Conservation (phyloP, 1,140 invertebrate genomes). For the Nymphalis io region DNA sequence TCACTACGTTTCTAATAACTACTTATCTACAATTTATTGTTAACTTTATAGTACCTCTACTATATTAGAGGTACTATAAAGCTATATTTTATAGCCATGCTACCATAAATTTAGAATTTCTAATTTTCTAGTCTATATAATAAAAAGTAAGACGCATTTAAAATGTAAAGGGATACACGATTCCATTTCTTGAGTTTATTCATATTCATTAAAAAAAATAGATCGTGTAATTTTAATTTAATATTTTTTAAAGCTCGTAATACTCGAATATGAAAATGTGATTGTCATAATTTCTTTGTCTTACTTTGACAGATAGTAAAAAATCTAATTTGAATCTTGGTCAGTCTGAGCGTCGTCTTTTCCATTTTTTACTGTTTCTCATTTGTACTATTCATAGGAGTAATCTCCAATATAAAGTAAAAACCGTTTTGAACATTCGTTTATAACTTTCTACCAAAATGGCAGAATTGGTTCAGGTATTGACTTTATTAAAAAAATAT, state of each 20-base stretch:
- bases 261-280: background rate
- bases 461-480: constrained; percentile 14
- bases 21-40: no score
- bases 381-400: background rate
- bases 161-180: no score
- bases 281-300: constrained; percentile 7
- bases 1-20: no score
- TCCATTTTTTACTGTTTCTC: background rate
- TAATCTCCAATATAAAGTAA: background rate
- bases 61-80: no score
- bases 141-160: no score
- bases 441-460: background rate
- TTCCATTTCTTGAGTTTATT: no score
- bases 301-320: constrained; percentile 6
- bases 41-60: no score
- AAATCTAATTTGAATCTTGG: constrained; percentile 10
- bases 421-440: background rate
- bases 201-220: no score
- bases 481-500: background rate
- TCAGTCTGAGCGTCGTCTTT: background rate
- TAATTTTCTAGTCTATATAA: no score
- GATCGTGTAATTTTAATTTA: no score
- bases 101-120: no score
- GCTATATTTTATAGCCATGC: no score
- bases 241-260: background rate